Percentiles rank a stretch among this genome's conserved stretches.
These are phyloP conservation scores for Schrankia costaestrigalis DNA, from an alignment of 2,888 invertebrate species.

Conservation along the genomic window DNA sequence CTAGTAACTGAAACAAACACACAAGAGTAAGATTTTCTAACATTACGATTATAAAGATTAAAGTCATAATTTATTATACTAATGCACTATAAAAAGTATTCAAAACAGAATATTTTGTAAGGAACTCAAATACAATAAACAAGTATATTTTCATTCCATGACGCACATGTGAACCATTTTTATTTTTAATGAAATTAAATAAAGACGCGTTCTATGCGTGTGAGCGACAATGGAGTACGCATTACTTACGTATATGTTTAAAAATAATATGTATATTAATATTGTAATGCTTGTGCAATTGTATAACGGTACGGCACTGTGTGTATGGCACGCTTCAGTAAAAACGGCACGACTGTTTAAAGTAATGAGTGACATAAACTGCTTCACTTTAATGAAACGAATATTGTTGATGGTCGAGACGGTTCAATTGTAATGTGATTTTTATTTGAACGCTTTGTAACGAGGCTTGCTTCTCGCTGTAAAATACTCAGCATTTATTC, in stretches of 20 bases:
- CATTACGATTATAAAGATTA: too few species aligned
- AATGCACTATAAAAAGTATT: too few species aligned
- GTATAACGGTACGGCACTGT: background rate
- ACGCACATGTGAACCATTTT: too few species aligned
- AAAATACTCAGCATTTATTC: constrained; percentile 12
- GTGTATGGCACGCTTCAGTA: background rate
- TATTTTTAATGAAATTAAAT: background rate
- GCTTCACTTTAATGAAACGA: constrained; percentile 17
- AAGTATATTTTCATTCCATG: too few species aligned
- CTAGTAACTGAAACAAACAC: too few species aligned
- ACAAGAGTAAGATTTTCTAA: too few species aligned
- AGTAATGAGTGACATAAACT: constrained; percentile 18
- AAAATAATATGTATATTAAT: too few species aligned
- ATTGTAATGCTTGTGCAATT: too few species aligned
- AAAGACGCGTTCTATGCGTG: background rate
- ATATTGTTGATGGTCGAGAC: constrained; percentile 22
- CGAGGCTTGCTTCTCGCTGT: constrained; percentile 15
- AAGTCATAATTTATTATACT: too few species aligned
- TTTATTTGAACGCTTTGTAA: constrained; percentile 20
- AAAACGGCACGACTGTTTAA: constrained; percentile 4
- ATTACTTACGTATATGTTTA: too few species aligned
- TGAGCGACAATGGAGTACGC: background rate
- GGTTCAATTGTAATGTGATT: constrained; percentile 19
- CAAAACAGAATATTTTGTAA: too few species aligned
- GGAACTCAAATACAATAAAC: too few species aligned